Evolutionary conservation across 2,113 vertebrate genomes (phyloP), one percentile per base, ranked within the genome.

Genomic region (Heptranchias perlo): DNA sequence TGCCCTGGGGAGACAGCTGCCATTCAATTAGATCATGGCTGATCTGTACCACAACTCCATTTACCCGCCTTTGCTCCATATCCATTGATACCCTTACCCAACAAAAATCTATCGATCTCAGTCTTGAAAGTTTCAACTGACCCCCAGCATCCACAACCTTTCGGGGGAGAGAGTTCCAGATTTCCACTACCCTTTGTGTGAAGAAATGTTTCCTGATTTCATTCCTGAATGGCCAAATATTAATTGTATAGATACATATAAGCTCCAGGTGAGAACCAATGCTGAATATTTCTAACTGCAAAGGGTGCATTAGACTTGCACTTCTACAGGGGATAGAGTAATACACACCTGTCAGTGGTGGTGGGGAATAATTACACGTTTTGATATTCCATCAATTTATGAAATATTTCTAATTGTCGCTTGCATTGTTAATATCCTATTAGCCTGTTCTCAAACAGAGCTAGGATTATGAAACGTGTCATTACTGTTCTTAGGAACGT

Each of bases 341-440:
- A 0, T 35, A 39, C 18, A 49, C 28, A 31, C 39, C 14, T 47
- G 44, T 39, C 39, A 95, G 28, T 31, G 62, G 31, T 65, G 49
- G 44, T 31, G 44, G 64, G 10, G 1, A 52, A n/a, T n/a, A 69
- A 95, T 95, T 94, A 47, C 39, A 47, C 1, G 35, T 67, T 65
- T 31, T 35, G 65, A 49, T 95, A 95, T 69, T 95, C 62, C 64
- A 52, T 47, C 94, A 31, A 69, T 49, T 69, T 69, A 16, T 69
- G 44, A 95, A 95, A 69, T 67, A 95, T 95, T 95, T 49, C 62
- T 69, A 69, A 47, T 31, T 69, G 39, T 49, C 47, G 47, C 94
- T 95, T 69, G 52, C 25, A 95, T 69, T 95, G 65, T 52, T 95
- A 52, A 95, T 49, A 39, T 69, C 25, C 94, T 69, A 69, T 31